phyloP scores from a whole-genome alignment of 1,140 invertebrate species.

The Trichomalopsis sarcophagae region DNA sequence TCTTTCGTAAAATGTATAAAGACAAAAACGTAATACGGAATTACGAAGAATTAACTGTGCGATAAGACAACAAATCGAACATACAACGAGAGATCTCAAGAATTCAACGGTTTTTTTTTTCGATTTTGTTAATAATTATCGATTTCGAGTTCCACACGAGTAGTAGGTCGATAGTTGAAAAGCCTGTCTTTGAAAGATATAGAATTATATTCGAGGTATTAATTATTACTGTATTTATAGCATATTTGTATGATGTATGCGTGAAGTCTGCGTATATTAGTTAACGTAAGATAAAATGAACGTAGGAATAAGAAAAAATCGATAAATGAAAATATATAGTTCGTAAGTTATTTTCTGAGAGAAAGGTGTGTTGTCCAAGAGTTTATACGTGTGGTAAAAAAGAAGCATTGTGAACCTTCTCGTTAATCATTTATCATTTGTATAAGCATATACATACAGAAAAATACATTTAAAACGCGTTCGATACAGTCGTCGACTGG shows the following conservation, averaged over 20 bases:
- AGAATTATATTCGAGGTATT: constrained; percentile 61
- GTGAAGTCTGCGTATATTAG: constrained; percentile 57
- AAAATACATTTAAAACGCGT: constrained; percentile 44
- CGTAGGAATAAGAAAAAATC: constrained; percentile 24
- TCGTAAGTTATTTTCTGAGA: constrained; percentile 59
- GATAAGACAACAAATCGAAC: constrained; percentile 40
- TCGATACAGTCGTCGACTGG: constrained; percentile 56
- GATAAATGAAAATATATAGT: constrained; percentile 51
- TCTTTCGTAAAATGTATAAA: constrained; percentile 36
- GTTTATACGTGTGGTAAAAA: constrained; percentile 52
- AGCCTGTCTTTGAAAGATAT: constrained; percentile 50
- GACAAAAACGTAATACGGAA: constrained; percentile 31
- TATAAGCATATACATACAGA: constrained; percentile 39
- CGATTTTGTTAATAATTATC: constrained; percentile 17
- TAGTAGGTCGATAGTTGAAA: constrained; percentile 46
- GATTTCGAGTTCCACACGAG: constrained; percentile 9
- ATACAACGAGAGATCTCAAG: constrained; percentile 61
- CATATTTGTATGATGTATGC: constrained; percentile 60
- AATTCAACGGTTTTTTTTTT: constrained; percentile 54
- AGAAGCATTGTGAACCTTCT: constrained; percentile 45
- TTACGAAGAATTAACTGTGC: constrained; percentile 9
- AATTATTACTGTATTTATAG: constrained; percentile 67
- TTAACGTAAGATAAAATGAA: constrained; percentile 15
- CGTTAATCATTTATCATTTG: constrained; percentile 55
- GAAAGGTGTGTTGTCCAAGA: constrained; percentile 51